A percentile compares a stretch with the other conserved stretches of the same genome.
Conservation (phyloP, 2,113 vertebrate species). For the Ahaetulla prasina region DNA sequence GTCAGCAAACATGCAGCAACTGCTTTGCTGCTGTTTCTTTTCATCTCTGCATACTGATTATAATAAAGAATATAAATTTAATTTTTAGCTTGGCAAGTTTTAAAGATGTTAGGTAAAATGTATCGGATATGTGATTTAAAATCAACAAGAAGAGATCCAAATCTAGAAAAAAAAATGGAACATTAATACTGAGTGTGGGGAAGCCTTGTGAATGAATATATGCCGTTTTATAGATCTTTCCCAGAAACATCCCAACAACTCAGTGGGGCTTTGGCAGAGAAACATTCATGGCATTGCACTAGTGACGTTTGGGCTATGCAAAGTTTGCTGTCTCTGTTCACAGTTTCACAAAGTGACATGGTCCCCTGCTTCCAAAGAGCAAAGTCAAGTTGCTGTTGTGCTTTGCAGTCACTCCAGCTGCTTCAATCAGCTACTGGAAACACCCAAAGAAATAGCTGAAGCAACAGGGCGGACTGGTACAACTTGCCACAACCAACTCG, state of each 20-base stretch:
- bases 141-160: slow-evolving; percentile 41
- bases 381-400: background rate
- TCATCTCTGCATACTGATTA: slow-evolving; percentile 79
- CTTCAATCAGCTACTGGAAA: background rate
- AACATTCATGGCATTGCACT: background rate
- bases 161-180: slow-evolving; percentile 39
- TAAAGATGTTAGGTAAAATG: slow-evolving; percentile 69
- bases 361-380: background rate
- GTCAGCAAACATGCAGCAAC: slow-evolving; percentile 80
- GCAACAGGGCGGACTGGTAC: background rate
- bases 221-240: background rate
- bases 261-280: background rate
- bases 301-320: background rate
- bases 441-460: background rate
- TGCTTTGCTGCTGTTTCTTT: slow-evolving; percentile 68
- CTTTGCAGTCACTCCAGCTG: background rate
- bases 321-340: background rate
- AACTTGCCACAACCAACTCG: too few relatives aligned
- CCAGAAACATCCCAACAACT: slow-evolving; percentile 1
- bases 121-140: slow-evolving; percentile 57
- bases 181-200: slow-evolving; percentile 1
- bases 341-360: background rate
- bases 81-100: slow-evolving; percentile 72
- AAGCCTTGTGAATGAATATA: slow-evolving; percentile 7
- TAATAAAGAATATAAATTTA: slow-evolving; percentile 62